Conservation (phyloP, 1,140 invertebrate species). For the Eurosta solidaginis region DNA sequence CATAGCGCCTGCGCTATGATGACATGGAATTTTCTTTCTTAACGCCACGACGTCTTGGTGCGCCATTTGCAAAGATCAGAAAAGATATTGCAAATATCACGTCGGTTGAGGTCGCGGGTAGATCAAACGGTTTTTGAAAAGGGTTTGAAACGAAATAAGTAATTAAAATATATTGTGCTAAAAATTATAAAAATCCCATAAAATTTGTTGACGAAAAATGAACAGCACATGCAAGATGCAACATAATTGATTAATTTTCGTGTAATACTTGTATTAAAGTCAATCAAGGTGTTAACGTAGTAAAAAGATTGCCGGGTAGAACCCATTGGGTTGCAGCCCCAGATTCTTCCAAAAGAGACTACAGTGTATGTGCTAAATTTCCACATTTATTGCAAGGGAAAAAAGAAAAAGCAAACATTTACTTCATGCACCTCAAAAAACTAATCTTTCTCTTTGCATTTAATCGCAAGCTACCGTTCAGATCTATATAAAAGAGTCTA, state of each 20-base stretch:
- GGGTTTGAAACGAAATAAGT: conserved; percentile 32
- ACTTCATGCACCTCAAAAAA: no score
- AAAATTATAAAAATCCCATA: conserved; percentile 40
- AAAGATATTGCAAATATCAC: no score
- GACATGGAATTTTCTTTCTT: no score
- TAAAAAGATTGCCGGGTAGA: neutral
- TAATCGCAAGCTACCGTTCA: no score
- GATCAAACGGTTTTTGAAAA: no score
- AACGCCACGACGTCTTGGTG: no score
- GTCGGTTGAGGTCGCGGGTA: no score
- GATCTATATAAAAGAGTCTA: conserved; percentile 73
- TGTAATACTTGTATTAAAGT: neutral
- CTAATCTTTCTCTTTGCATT: conserved; percentile 31
- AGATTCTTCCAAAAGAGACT: conserved; percentile 13
- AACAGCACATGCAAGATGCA: neutral
- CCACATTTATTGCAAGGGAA: no score
- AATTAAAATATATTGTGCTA: conserved; percentile 40
- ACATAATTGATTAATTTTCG: neutral
- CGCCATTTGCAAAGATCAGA: no score
- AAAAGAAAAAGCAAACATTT: no score
- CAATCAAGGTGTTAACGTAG: neutral
- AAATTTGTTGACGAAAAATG: neutral
- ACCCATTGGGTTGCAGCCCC: neutral
- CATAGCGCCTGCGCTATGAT: no score
- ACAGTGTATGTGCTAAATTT: neutral